These are phyloP conservation scores for Cepaea hortensis DNA, from an alignment of 2,888 invertebrate species.

Conservation along the genomic window DNA sequence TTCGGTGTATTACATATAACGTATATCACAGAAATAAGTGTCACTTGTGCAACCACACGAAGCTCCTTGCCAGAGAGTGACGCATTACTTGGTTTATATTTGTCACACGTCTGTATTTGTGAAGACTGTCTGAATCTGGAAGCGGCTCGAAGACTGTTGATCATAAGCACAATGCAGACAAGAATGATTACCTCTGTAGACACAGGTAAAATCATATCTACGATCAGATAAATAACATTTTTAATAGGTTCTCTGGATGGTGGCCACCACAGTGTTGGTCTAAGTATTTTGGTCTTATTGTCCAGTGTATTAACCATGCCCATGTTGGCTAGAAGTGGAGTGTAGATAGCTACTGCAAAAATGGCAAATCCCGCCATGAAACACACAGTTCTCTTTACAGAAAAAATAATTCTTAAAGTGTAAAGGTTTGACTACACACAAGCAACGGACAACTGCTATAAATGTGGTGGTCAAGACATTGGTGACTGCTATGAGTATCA, in stretches of 20 bases:
- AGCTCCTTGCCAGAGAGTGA: background rate
- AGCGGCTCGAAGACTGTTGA: background rate
- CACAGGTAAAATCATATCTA: background rate
- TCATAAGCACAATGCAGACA: slow-evolving; percentile 12
- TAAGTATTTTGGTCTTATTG: background rate
- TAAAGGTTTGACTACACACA: no score
- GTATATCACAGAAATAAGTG: background rate
- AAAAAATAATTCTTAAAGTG: slow-evolving; percentile 19
- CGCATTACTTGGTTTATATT: no score
- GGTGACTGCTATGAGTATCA: background rate
- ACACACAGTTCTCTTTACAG: background rate
- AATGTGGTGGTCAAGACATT: slow-evolving; percentile 2
- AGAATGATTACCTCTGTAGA: background rate
- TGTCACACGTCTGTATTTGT: background rate
- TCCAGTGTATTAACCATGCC: background rate
- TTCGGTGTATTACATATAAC: background rate
- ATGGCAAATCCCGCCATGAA: background rate
- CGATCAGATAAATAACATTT: background rate
- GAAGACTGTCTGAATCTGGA: slow-evolving; percentile 1
- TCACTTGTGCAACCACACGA: background rate
- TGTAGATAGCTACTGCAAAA: background rate
- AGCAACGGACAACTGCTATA: background rate
- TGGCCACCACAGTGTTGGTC: background rate
- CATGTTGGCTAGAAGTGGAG: background rate
- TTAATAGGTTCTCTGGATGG: background rate